Base-by-base conservation (phyloP, 2,113 vertebrate genomes). In the Amphilophus citrinellus region DNA sequence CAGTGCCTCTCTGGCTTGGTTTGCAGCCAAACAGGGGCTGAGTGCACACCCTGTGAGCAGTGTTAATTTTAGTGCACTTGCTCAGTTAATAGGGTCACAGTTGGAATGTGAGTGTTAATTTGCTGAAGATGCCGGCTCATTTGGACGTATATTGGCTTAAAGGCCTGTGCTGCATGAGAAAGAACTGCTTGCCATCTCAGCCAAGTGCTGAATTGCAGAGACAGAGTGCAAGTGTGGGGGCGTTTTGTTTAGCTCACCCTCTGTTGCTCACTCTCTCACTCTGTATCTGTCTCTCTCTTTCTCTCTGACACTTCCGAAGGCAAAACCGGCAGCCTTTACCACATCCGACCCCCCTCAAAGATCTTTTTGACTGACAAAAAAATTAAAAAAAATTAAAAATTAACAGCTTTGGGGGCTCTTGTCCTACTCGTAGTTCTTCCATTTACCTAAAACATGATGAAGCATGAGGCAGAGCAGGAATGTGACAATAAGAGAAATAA, bases 301-400 rank as follows among this genome's bases (percentile, higher is more conserved):
- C 88, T 77, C 83, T 84, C 59, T 63, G 39, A 90, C 91, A 94
- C 92, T 93, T 94, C 93, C 87, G 84, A 94, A 92, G 87, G 87
- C 86, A 11, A 91, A 85, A 91, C 89, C 89, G 61, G 90, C 88
- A 89, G 86, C 84, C 89, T 87, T 94, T 53, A 92, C 95, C 94
- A 93, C 94, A 94, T 94, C 93, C 92, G 86, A 94, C 82, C 82
- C 82, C 82, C 71, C 35, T 86, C 35, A 89, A 91, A 92, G 88
- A 92, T 90, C 89, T 77, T 84, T 88, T 30, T 84, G 65, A 89
- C 47, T 87, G 86, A 89, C 94, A 32, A 13, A 20, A 68, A 50
- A 17, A 50, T 15, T 15, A 44, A 50, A 17, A 17, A 47, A 17
- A 17, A 5, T 83, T 84, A 83, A 89, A 87, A 83, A 88, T 87